Evolutionary conservation across 1,140 invertebrate species (phyloP).

Genomic region (Trichogramma pretiosum): DNA sequence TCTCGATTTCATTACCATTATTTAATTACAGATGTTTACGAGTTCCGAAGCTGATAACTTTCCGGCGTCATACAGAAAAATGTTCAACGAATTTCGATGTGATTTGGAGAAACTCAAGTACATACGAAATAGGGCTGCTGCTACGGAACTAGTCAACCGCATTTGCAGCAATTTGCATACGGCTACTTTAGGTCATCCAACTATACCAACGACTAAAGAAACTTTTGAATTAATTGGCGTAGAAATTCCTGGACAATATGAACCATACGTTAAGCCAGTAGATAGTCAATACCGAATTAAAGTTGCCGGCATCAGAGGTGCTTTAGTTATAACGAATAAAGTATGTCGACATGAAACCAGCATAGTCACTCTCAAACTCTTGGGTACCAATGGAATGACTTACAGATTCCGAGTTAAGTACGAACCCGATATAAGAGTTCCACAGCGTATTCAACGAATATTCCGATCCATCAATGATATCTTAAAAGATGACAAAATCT

Average conservation of each 20-base stretch:
- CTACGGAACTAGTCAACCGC: background rate
- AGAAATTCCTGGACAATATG: constrained; percentile 69
- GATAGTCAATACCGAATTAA: constrained; percentile 59
- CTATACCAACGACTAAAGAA: too few relatives aligned
- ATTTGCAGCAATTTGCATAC: background rate
- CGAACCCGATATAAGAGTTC: constrained; percentile 67
- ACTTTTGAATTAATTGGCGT: too few relatives aligned
- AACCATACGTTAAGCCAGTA: constrained; percentile 49
- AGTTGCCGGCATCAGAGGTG: constrained; percentile 57
- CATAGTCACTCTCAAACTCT: too few relatives aligned
- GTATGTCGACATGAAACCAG: constrained; percentile 54
- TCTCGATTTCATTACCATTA: too few relatives aligned
- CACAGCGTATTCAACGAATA: constrained; percentile 65
- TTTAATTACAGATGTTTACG: too few relatives aligned
- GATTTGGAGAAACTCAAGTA: background rate
- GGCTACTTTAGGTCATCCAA: too few relatives aligned
- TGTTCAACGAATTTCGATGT: background rate
- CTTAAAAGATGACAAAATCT: constrained; percentile 41
- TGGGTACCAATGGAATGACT: constrained; percentile 62
- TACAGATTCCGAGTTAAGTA: constrained; percentile 65
- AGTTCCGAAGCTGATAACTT: too few relatives aligned
- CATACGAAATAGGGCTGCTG: background rate
- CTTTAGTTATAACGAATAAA: constrained; percentile 51
- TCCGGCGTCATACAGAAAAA: background rate
- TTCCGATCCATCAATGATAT: constrained; percentile 62